A percentile compares a stretch with the other conserved stretches of the same genome.
Conservation (phyloP, 1,140 invertebrate genomes). For the Scaptodrosophila lebanonensis region DNA sequence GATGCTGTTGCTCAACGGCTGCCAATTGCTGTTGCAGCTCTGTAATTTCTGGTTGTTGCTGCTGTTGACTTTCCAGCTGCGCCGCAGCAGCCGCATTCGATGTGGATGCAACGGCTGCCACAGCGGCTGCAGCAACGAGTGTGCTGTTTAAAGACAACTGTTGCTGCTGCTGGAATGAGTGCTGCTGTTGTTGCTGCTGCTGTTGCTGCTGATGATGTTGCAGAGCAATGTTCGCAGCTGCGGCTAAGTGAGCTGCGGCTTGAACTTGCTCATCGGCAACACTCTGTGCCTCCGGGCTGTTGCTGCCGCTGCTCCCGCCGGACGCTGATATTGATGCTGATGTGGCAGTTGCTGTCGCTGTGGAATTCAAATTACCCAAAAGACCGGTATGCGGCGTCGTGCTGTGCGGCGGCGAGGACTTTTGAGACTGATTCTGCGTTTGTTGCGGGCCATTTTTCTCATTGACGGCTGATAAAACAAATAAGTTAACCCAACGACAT, state of each 20-base stretch:
- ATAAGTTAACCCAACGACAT: too few species aligned
- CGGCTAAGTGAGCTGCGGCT: slow-evolving; percentile 56
- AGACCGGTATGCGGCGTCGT: slow-evolving; percentile 52
- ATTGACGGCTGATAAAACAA: slow-evolving; percentile 48
- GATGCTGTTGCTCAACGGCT: slow-evolving; percentile 47
- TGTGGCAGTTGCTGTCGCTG: slow-evolving; percentile 61
- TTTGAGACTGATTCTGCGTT: slow-evolving; percentile 45
- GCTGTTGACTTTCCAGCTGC: slow-evolving; percentile 44
- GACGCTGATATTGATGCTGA: slow-evolving; percentile 34
- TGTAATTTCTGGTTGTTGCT: slow-evolving; percentile 54
- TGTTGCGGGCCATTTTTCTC: slow-evolving; percentile 71
- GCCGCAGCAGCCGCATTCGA: slow-evolving; percentile 42
- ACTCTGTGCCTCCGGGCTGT: slow-evolving; percentile 44
- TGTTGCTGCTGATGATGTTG: slow-evolving; percentile 42
- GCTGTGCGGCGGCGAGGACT: slow-evolving; percentile 68
- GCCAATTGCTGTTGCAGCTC: slow-evolving; percentile 66
- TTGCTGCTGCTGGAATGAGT: slow-evolving; percentile 53
- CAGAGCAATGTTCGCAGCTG: slow-evolving; percentile 63
- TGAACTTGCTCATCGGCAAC: slow-evolving; percentile 50
- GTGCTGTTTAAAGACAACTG: slow-evolving; percentile 51
- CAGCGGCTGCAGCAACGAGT: slow-evolving; percentile 46
- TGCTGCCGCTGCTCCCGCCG: slow-evolving; percentile 46
- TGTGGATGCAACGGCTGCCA: slow-evolving; percentile 46
- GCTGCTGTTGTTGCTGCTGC: slow-evolving; percentile 49
- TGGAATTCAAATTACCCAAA: slow-evolving; percentile 58